Conservation (phyloP, 2,888 invertebrate species). For the Pheosia gnoma region DNA sequence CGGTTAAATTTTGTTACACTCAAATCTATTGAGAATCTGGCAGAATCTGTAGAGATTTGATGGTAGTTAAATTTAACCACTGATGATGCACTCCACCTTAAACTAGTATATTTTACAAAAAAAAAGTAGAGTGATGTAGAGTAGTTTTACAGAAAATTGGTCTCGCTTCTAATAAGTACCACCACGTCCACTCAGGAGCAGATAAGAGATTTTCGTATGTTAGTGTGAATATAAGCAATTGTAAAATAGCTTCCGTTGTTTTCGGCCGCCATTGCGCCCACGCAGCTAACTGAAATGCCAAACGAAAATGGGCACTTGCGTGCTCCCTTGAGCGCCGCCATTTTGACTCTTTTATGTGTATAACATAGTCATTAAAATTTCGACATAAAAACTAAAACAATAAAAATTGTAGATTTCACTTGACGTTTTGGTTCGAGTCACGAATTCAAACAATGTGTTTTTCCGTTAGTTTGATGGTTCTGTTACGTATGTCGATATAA, state of each 20-base stretch:
- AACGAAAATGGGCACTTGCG: constrained; percentile 27
- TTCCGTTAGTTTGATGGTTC: constrained; percentile 18
- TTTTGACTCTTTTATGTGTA: constrained; percentile 16
- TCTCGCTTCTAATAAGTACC: constrained; percentile 12
- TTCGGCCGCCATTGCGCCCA: constrained; percentile 47
- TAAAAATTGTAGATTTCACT: constrained; percentile 31
- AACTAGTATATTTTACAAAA: too few species aligned
- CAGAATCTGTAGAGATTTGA: too few species aligned
- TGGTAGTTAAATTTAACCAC: too few species aligned
- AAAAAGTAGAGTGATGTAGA: too few species aligned
- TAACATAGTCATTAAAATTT: constrained; percentile 25
- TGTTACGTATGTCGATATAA: constrained; percentile 30
- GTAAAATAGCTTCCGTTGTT: constrained; percentile 57
- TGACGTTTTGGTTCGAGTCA: constrained; percentile 22
- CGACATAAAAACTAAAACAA: constrained; percentile 35
- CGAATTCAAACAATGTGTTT: constrained; percentile 24
- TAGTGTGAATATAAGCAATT: constrained; percentile 59
- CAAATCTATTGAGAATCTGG: too few species aligned
- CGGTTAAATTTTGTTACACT: too few species aligned
- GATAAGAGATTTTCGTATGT: constrained; percentile 39
- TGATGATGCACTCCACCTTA: too few species aligned
- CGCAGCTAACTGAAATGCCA: constrained; percentile 55
- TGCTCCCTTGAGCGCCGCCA: constrained; percentile 13
- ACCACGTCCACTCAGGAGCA: constrained; percentile 21
- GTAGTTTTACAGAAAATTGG: background rate